Evolutionary conservation across 1,140 invertebrate genomes (phyloP), one percentile per base, ranked within the genome.

Genomic region (Drosophila funebris): DNA sequence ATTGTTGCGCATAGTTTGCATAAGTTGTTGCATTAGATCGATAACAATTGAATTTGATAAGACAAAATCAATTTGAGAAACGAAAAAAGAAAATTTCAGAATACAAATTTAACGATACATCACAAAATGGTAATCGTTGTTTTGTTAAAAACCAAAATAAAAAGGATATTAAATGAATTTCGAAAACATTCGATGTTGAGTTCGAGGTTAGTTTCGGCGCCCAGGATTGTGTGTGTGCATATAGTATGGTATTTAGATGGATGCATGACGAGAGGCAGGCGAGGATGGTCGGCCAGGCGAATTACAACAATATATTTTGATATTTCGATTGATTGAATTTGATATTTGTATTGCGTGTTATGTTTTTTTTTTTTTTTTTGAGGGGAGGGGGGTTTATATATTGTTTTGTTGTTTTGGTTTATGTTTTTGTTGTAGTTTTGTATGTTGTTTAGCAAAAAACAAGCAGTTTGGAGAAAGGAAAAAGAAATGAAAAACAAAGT

Each of bases 401-500:
- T 64, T 29, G 24, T 58, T 61, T 73, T 44, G 46, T 69, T 69
- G 29, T 69, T 64, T 62, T 79, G 60, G 61, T 71, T 70, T n/a
- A n/a, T n/a, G n/a, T n/a, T n/a, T n/a, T n/a, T 69, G 52, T 73
- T 64, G 73, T 82, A n/a, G n/a, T n/a, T n/a, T n/a, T 66, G 70
- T 87, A 73, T 84, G 66, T 83, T 83, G 61, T 83, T 76, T 84
- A 87, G 83, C 83, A 83, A 87, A 77, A 87, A 87, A 85, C 82
- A 85, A 87, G 83, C 83, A 87, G 78, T 88, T 87, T 82, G 84
- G 84, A 88, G 79, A 88, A 88, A 88, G 78, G 78, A 88, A 88
- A 87, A 88, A 83, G 78, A 88, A 88, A 88, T 79, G 66, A 88
- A 88, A 88, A 87, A 88, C 83, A 87, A 87, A 83, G 83, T 88